Percentiles rank a stretch among this genome's conserved stretches.
Evolutionary conservation across 1,140 invertebrate genomes (phyloP).

Genomic region (Sinella curviseta): DNA sequence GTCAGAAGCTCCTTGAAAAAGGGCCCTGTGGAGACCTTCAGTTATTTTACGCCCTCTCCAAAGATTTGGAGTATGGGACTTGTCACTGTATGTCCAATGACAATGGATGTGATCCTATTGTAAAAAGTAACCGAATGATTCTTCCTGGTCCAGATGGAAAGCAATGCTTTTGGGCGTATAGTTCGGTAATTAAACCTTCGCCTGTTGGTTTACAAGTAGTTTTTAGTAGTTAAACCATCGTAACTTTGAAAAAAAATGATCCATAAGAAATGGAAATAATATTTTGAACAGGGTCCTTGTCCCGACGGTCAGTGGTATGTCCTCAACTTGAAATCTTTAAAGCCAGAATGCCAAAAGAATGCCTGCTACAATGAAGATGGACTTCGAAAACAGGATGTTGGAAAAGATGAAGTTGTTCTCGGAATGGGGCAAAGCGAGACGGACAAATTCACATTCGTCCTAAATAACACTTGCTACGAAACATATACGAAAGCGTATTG

Average conservation of each 20-base stretch:
- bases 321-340: neutral
- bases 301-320: neutral
- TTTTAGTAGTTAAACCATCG: neutral
- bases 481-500: neutral
- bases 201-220: neutral
- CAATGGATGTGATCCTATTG: neutral
- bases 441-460: neutral
- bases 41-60: neutral
- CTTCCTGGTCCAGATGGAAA: neutral
- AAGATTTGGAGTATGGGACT: neutral
- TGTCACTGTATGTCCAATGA: neutral
- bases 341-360: neutral
- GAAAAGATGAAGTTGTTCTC: neutral
- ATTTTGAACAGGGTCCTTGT: conserved; percentile 13
- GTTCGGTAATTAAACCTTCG: neutral
- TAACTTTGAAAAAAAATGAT: neutral
- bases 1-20: neutral
- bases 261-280: neutral
- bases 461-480: neutral
- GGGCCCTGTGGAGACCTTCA: conserved; percentile 4
- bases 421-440: neutral
- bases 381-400: too few relatives aligned
- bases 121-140: conserved; percentile 5
- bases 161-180: neutral
- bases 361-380: neutral